Base-by-base conservation (phyloP, 1,140 invertebrate species). In the Lasaia peninsularis region DNA sequence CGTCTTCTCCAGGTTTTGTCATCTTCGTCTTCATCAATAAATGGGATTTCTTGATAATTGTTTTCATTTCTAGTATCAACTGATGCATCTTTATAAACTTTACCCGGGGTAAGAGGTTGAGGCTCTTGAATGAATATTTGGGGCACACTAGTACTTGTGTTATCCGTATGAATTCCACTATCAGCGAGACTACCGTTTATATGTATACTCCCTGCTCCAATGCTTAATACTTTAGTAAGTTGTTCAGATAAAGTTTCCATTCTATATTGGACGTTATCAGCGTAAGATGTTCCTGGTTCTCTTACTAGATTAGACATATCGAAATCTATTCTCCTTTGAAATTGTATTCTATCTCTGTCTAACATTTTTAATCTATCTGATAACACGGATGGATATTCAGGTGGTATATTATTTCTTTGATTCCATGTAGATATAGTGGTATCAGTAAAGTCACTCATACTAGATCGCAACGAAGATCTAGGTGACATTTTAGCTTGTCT, bases 381-480 rank as follows among this genome's bases (percentile, higher is more conserved):
- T 1, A 88, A 56, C 6, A 88, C 85, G 0, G 83, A 86, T 0
- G 85, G 85, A 60, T 88, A 88, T 44, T 88, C 83, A 0, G 83
- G 73, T 0, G 74, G 60, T 9, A 71, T 59, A 56, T 65, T 69
- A 33, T 80, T 72, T 32, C 78, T 76, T 18, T 85, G 83, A 48
- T 88, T 86, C 85, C 85, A 88, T 0, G 85, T 88, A 0, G 85
- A 88, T 63, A 86, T 86, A 0, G 85, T 88, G 0, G 85, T 88
- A 53, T 88, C 85, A 11, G 85, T 88, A 58, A 88, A 88, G 65
- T 88, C 85, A 71, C 85, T 88, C 70, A 83, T 62, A 56, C 85
- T 88, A 68, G 85, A 88, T 71, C 85, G 72, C 33, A 81, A n/a
- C 0, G 85, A 88, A 62, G 85, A 88, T 53, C 77, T 85, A 60